These are phyloP conservation scores for Eumeta japonica DNA, from an alignment of 1,140 invertebrate species.

Conservation along the genomic window DNA sequence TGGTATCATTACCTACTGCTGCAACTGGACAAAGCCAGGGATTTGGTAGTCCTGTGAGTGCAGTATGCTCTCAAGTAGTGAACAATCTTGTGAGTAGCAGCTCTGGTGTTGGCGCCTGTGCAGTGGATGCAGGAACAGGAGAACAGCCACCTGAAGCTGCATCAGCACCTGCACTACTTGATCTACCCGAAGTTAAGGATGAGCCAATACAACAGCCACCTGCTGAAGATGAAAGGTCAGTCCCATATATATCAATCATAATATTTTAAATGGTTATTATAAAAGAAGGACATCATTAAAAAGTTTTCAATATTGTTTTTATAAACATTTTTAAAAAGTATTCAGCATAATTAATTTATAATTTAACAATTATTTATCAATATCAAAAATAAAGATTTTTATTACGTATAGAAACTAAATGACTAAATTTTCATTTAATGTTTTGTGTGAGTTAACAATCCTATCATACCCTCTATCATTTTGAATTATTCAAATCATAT, in stretches of 20 bases:
- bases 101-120: slow-evolving; percentile 49
- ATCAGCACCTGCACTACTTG: slow-evolving; percentile 25
- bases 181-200: slow-evolving; percentile 47
- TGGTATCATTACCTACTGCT: slow-evolving; percentile 50
- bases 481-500: too few species aligned
- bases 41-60: slow-evolving; percentile 56
- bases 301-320: too few species aligned
- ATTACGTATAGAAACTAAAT: background rate
- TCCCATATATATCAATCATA: slow-evolving; percentile 11
- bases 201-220: slow-evolving; percentile 38
- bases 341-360: background rate
- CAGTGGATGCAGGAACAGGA: slow-evolving; percentile 44
- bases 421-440: background rate
- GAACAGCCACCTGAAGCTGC: slow-evolving; percentile 36
- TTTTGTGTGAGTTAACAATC: too few species aligned
- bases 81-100: slow-evolving; percentile 49
- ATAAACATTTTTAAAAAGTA: background rate
- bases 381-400: background rate
- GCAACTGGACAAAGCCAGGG: slow-evolving; percentile 48
- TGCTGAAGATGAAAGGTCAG: slow-evolving; percentile 68
- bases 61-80: slow-evolving; percentile 49
- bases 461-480: too few species aligned
- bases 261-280: background rate
- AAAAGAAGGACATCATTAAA: too few species aligned
- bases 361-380: background rate